These are phyloP conservation scores for Mnemiopsis leidyi DNA, from an alignment of 37 sponge, comb jelly and placozoan genomes.

Conservation along the genomic window DNA sequence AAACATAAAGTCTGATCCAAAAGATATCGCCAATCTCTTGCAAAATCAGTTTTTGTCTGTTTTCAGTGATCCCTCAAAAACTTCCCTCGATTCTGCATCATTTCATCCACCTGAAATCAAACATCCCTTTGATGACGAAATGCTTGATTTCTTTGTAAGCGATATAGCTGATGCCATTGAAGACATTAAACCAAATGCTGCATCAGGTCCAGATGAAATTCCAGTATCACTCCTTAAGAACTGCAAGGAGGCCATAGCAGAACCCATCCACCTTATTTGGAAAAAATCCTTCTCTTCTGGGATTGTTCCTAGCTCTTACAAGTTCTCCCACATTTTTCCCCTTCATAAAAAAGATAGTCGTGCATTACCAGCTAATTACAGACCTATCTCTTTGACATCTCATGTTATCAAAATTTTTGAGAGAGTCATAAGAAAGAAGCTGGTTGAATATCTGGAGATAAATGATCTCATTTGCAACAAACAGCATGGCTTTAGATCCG, in stretches of 20 bases:
- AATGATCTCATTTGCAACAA: neutral
- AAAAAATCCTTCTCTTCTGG: neutral
- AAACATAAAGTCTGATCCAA: neutral
- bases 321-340: neutral
- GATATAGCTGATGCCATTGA: neutral
- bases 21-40: neutral
- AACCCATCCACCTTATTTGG: neutral
- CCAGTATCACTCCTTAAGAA: neutral
- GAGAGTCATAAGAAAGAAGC: neutral
- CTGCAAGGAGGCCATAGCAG: neutral
- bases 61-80: neutral
- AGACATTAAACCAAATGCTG: neutral
- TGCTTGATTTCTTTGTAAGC: neutral
- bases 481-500: conserved; percentile 5
- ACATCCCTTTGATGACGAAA: neutral
- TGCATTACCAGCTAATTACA: neutral
- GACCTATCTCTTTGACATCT: neutral
- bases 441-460: neutral
- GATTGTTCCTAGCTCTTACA: neutral
- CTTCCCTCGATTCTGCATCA: neutral
- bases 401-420: neutral
- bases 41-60: neutral
- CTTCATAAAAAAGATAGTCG: neutral
- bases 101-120: neutral
- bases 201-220: conserved; percentile 11